Evolutionary conservation across 1,140 invertebrate genomes (phyloP).

Genomic region (Zaprionus kolodkinae): DNA sequence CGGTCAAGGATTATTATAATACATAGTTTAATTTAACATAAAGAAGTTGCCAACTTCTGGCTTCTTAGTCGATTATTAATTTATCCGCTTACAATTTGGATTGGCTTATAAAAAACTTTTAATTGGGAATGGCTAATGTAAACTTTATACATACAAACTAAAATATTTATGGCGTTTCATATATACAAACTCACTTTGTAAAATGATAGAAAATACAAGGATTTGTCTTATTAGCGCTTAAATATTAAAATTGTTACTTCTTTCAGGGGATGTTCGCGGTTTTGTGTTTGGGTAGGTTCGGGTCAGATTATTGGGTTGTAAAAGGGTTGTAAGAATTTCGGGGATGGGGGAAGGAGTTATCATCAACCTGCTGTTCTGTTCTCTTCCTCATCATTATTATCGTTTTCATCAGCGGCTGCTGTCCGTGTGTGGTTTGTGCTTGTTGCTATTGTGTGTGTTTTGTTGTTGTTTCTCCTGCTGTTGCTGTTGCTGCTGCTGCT

Average conservation of each 20-base stretch:
- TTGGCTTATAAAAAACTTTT: conserved; percentile 35
- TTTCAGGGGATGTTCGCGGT: neutral
- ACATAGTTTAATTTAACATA: conserved; percentile 20
- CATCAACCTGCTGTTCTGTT: conserved; percentile 1
- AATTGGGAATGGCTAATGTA: conserved; percentile 70
- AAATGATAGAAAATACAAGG: conserved; percentile 62
- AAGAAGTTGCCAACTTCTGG: conserved; percentile 20
- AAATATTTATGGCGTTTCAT: conserved; percentile 72
- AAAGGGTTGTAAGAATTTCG: neutral
- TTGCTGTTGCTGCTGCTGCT: conserved; percentile 63
- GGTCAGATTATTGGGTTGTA: neutral
- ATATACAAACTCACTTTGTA: conserved; percentile 71
- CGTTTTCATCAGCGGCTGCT: conserved; percentile 41
- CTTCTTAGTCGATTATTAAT: conserved; percentile 14
- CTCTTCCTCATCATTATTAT: conserved; percentile 6
- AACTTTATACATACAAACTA: conserved; percentile 78
- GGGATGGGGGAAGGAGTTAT: neutral
- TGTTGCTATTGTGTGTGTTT: conserved; percentile 26
- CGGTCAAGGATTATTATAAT: conserved; percentile 14
- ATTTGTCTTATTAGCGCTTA: conserved; percentile 71
- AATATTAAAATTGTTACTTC: conserved; percentile 58
- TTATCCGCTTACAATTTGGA: conserved; percentile 27
- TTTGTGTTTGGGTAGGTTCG: neutral
- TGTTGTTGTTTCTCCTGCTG: conserved; percentile 41
- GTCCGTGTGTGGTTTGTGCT: conserved; percentile 38